A percentile compares a stretch with the other conserved stretches of the same genome.
Conservation (phyloP, 2,113 vertebrate genomes). For the Mirounga angustirostris region DNA sequence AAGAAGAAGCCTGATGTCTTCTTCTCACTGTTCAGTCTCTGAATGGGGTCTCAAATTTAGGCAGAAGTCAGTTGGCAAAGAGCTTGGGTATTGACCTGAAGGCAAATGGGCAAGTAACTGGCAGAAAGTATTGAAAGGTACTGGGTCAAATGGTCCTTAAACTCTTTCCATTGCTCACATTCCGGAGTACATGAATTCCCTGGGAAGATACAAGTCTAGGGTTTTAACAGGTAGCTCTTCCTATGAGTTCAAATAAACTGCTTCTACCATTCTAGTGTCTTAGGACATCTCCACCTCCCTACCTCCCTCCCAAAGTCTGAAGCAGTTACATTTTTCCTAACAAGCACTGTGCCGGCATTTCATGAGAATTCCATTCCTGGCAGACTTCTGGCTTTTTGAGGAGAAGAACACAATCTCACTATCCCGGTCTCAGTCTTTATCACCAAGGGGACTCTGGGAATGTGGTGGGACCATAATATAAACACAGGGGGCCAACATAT, state of each 20-base stretch:
- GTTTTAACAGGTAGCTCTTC: background rate
- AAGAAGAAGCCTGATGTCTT: background rate
- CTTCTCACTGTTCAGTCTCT: background rate
- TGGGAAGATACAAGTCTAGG: background rate
- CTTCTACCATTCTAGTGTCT: background rate
- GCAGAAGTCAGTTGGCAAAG: background rate
- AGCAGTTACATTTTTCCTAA: background rate
- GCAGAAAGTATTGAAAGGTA: background rate
- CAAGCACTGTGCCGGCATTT: background rate
- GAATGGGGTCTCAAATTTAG: background rate
- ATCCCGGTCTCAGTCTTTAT: background rate
- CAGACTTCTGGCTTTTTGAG: slow-evolving; percentile 23
- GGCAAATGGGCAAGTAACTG: background rate
- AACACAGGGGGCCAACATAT: background rate
- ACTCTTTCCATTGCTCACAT: background rate
- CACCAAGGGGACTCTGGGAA: background rate
- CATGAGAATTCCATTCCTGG: background rate
- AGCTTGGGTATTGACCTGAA: background rate
- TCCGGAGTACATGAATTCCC: background rate
- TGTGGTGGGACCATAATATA: background rate
- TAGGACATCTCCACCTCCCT: background rate
- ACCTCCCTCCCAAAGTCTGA: background rate
- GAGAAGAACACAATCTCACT: background rate
- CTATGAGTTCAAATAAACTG: background rate
- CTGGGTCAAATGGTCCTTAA: background rate